Base-by-base conservation (phyloP, 2,888 invertebrate species). In the Epistrophe eligans region DNA sequence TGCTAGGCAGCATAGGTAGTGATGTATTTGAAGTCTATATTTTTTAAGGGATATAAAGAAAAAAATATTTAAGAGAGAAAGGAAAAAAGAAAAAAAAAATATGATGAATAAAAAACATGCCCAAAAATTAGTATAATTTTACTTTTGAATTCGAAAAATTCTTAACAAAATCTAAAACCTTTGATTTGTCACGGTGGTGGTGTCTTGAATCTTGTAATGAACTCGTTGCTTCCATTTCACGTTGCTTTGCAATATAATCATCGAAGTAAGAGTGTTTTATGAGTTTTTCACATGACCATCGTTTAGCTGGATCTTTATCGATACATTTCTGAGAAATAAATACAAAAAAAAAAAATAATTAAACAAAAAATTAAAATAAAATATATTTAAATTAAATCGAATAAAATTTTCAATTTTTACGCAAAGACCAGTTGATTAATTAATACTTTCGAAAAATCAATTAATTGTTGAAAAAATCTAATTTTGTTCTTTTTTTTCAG, bases 281-380 rank as follows among this genome's bases (percentile, higher is more conserved):
- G 58, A 99, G 94, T 92, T 98, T 97, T 89, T 98, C 97, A 93
- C 99, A 99, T 2, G 97, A 97, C 96, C 97, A 97, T 90, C 99
- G 94, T 92, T 97, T 95, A 87, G 95, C 95, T 0, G 99, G 99
- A 93, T 99, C 98, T 93, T 98, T 98, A 93, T 98, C 98, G 89
- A 99, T 94, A 93, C 99, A 99, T 95, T 97, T 97, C 97, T 98
- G 94, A 24, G 8, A 89, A 19, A 60, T 45, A 40, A 50, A 28
- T 48, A 62, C 35, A 38, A 72, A 55, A 57, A 62, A n/a, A n/a
- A n/a, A n/a, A n/a, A n/a, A n/a, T n/a, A n/a, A 32, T 32, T 32
- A 32, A 32, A 24, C 24, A 24, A n/a, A n/a, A n/a, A n/a, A n/a
- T n/a, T n/a, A n/a, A n/a, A n/a, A n/a, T n/a, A n/a, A n/a, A n/a